A percentile compares a stretch with the other conserved stretches of the same genome.
These are phyloP conservation scores for Tribolium freemani DNA, from an alignment of 2,888 invertebrate genomes.

Conservation along the genomic window DNA sequence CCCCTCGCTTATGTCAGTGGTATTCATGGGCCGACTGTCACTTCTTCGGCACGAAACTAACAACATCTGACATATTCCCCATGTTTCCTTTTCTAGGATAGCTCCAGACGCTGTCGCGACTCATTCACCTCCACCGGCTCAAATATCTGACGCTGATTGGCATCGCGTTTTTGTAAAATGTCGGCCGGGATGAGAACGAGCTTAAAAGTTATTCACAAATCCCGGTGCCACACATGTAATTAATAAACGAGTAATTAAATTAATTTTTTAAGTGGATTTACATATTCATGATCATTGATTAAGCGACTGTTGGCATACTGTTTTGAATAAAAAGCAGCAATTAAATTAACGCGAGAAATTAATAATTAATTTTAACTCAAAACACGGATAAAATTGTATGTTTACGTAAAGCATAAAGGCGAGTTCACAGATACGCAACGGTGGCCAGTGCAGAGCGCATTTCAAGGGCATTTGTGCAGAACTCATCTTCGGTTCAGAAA, in stretches of 20 bases:
- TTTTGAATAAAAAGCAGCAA: too few relatives aligned
- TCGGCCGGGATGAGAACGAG: not conserved
- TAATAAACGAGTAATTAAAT: not conserved
- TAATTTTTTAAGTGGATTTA: not conserved
- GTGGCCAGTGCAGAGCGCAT: too few relatives aligned
- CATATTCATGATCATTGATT: too few relatives aligned
- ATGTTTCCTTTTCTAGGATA: conserved; percentile 65
- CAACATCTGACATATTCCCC: conserved; percentile 66
- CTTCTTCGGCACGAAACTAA: conserved; percentile 63
- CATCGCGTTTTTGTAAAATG: conserved; percentile 46
- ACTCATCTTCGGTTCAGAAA: too few relatives aligned
- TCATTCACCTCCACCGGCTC: conserved; percentile 63
- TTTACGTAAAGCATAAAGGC: too few relatives aligned
- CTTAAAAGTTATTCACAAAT: not conserved
- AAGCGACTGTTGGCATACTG: too few relatives aligned
- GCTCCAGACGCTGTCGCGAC: conserved; percentile 67
- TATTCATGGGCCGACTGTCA: conserved; percentile 62
- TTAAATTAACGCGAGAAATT: too few relatives aligned
- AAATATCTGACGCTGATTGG: conserved; percentile 67
- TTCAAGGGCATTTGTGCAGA: too few relatives aligned
- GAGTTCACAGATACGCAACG: too few relatives aligned
- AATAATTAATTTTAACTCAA: too few relatives aligned
- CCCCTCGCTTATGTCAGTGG: conserved; percentile 55
- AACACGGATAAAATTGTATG: too few relatives aligned
- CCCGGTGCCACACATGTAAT: not conserved